phyloP scores from a whole-genome alignment of 1,140 invertebrate species.

The Trichomalopsis sarcophagae region DNA sequence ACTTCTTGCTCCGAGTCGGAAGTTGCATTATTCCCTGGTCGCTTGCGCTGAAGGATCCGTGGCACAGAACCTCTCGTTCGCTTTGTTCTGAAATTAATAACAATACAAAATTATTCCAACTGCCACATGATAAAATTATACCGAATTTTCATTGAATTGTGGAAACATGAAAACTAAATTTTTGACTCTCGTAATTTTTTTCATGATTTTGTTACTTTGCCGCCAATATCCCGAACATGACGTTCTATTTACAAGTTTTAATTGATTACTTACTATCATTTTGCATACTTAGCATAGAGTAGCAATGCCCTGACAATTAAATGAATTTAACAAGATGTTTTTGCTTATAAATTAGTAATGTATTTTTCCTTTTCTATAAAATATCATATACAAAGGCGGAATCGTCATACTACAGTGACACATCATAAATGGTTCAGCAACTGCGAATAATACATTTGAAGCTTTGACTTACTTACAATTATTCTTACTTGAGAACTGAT shows the following conservation, averaged over 20 bases:
- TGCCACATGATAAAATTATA: neutral
- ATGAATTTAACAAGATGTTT: constrained; percentile 3
- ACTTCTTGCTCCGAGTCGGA: neutral
- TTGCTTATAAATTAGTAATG: neutral
- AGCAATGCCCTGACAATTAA: neutral
- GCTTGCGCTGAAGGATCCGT: constrained; percentile 36
- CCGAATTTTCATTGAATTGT: neutral
- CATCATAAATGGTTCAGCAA: neutral
- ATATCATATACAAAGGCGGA: neutral
- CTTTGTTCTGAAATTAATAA: constrained; percentile 49
- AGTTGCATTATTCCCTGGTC: constrained; percentile 46
- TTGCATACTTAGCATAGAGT: neutral
- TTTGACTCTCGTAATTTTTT: no score
- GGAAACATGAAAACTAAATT: neutral
- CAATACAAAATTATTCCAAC: neutral
- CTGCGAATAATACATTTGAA: neutral
- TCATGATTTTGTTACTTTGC: neutral
- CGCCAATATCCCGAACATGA: neutral
- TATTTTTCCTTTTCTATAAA: constrained; percentile 3
- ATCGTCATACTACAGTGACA: neutral
- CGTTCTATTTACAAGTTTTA: constrained; percentile 12
- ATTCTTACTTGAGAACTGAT: no score
- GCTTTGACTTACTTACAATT: no score
- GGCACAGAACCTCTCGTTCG: constrained; percentile 31
- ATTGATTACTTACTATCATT: constrained; percentile 23